Base-by-base conservation (phyloP, 2,888 invertebrate genomes). In the Lasioglossum villosulum region DNA sequence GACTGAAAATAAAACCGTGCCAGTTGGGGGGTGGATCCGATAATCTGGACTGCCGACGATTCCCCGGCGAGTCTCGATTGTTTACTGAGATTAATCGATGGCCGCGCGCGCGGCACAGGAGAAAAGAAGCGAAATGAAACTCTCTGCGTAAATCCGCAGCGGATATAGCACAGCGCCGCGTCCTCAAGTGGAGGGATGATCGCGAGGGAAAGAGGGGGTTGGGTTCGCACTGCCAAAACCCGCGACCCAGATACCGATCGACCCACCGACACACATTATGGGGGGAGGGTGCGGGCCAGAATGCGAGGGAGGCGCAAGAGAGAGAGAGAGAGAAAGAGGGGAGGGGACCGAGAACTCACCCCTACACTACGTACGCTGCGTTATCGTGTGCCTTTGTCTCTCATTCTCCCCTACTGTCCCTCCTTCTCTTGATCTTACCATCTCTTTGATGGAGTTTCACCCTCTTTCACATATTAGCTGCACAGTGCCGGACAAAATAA, bases 231-330 rank as follows among this genome's bases (percentile, higher is more conserved):
- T 95, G 94, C 95, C 95, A 94, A 95, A 95, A 95, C 95, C 93
- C 94, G 94, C 95, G 95, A 95, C 95, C 95, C 93, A 95, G 95
- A 95, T 95, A 95, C 94, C 93, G 94, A 95, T 95, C 95, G 95
- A 95, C 95, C 95, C 94, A 94, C 93, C 93, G 91, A 93, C 93
- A 93, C 93, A 91, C 90, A 92, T 86, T 86, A 80, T 74, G 73
- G 42, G 70, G 37, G 71, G 56, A 4, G 45, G 70, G 78, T 52
- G 81, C 63, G 75, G 30, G 75, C 68, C 48, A 45, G 68, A 70
- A 78, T 37, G 42, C 56, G 37, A 30, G 37, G 71, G 77, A 59
- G 34, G 68, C 30, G 59, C 6, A 63, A 19, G 37, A 68, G 37
- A 37, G 37, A 19, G 68, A 34, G 34, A 30, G 27, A 59, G 59